Conservation (phyloP, 1,140 invertebrate species). For the Cotesia chilonis region DNA sequence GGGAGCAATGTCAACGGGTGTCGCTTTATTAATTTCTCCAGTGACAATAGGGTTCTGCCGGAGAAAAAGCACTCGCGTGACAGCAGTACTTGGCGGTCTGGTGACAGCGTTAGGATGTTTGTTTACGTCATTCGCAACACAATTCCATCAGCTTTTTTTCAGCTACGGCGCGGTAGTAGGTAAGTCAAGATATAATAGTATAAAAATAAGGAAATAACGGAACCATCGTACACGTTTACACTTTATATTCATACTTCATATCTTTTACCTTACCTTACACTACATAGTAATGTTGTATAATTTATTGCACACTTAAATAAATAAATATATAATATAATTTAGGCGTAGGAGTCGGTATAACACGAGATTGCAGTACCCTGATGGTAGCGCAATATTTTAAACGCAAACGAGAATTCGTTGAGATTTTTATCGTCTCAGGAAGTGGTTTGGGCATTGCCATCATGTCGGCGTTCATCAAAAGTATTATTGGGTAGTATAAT, state of each 20-base stretch:
- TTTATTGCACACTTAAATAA: background rate
- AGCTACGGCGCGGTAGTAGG: constrained; percentile 77
- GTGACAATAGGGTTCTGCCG: constrained; percentile 86
- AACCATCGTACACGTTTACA: too few species aligned
- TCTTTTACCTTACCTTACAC: too few species aligned
- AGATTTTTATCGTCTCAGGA: constrained; percentile 86
- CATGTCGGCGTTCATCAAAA: constrained; percentile 83
- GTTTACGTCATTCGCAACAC: constrained; percentile 87
- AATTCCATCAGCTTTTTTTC: constrained; percentile 90
- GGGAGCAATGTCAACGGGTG: constrained; percentile 82
- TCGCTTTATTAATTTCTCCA: constrained; percentile 82
- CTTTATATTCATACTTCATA: too few species aligned
- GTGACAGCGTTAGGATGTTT: constrained; percentile 86
- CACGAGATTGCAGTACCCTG: constrained; percentile 83
- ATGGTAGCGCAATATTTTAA: constrained; percentile 95
- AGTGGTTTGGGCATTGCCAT: constrained; percentile 85
- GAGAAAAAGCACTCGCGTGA: constrained; percentile 85
- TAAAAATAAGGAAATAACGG: too few species aligned
- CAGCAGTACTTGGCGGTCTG: constrained; percentile 86
- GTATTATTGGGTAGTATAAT: constrained; percentile 76
- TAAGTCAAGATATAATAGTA: constrained; percentile 52
- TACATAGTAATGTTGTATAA: constrained; percentile 19
- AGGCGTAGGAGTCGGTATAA: constrained; percentile 85
- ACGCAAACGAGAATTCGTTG: constrained; percentile 81
- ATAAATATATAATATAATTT: background rate